phyloP scores from a whole-genome alignment of 2,888 invertebrate genomes.

The Charanyca ferruginea region DNA sequence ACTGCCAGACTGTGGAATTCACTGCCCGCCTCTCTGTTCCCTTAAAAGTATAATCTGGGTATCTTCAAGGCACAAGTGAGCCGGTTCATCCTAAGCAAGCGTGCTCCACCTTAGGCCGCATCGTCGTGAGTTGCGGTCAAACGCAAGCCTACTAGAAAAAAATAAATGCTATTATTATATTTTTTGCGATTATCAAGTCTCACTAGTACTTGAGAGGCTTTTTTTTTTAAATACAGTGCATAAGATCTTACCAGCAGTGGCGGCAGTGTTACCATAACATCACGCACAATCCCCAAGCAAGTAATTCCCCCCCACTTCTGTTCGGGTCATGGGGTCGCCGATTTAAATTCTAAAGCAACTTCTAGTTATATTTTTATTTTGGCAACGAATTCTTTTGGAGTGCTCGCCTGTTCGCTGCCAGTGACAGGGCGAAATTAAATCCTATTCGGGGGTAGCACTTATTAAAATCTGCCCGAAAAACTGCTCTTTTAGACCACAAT shows the following conservation, averaged over 20 bases:
- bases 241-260: background rate
- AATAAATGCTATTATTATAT: too few species aligned
- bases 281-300: slow-evolving; percentile 11
- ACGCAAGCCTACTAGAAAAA: too few species aligned
- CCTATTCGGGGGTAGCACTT: slow-evolving; percentile 78
- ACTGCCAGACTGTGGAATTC: too few species aligned
- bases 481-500: slow-evolving; percentile 82
- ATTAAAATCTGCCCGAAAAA: slow-evolving; percentile 85
- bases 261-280: background rate
- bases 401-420: slow-evolving; percentile 69
- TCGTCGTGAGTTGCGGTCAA: too few species aligned
- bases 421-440: slow-evolving; percentile 86
- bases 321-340: slow-evolving; percentile 45
- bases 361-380: slow-evolving; percentile 65
- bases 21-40: too few species aligned
- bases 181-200: too few species aligned
- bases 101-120: too few species aligned
- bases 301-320: slow-evolving; percentile 30
- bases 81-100: too few species aligned
- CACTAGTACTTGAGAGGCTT: too few species aligned
- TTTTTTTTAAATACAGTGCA: too few species aligned
- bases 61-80: too few species aligned
- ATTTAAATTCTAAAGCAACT: slow-evolving; percentile 63
- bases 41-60: too few species aligned
- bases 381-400: slow-evolving; percentile 63